Evolutionary conservation across 2,888 invertebrate genomes (phyloP), one percentile per base, ranked within the genome.

Genomic region (Sinodicranocentrus sp.): DNA sequence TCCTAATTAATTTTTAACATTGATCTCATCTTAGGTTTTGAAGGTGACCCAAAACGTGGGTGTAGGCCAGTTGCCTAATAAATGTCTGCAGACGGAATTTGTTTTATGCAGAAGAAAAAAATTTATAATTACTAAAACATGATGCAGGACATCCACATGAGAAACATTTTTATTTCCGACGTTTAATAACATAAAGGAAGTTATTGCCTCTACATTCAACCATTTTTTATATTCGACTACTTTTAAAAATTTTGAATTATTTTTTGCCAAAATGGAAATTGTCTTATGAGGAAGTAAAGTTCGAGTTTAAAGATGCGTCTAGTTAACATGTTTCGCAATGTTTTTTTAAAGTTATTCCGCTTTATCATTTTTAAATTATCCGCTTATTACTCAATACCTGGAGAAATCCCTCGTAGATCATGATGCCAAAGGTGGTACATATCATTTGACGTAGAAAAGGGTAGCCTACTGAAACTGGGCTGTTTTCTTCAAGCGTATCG

Each of bases 11-110:
- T n/a, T n/a, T n/a, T n/a, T n/a, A n/a, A n/a, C n/a, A n/a, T n/a
- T n/a, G n/a, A n/a, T n/a, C n/a, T n/a, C n/a, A n/a, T n/a, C n/a
- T n/a, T n/a, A 72, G 87, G 87, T 15, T 88, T 70, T 68, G 61
- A 57, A 71, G 87, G 87, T 23, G 80, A 87, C 65, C 84, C 88
- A 1, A 73, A 77, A 5, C 44, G 48, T 0, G 87, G 79, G 28
- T 84, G 86, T 61, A 59, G 25, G 15, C 84, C 67, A 13, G 25
- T 59, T 25, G 59, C 25, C 1, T 59, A 57, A 48, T 10, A 48
- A 33, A 3, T 33, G n/a, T n/a, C n/a, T n/a, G 39, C 6, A 39
- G 39, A 8, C 8, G 39, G 8, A 39, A 39, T 39, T 13, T 39
- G 39, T 39, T 39, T 39, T 39, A n/a, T n/a, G n/a, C n/a, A n/a